A percentile compares a stretch with the other conserved stretches of the same genome.
phyloP scores from a whole-genome alignment of 2,113 vertebrate species.

The Gymnobelideus leadbeateri region DNA sequence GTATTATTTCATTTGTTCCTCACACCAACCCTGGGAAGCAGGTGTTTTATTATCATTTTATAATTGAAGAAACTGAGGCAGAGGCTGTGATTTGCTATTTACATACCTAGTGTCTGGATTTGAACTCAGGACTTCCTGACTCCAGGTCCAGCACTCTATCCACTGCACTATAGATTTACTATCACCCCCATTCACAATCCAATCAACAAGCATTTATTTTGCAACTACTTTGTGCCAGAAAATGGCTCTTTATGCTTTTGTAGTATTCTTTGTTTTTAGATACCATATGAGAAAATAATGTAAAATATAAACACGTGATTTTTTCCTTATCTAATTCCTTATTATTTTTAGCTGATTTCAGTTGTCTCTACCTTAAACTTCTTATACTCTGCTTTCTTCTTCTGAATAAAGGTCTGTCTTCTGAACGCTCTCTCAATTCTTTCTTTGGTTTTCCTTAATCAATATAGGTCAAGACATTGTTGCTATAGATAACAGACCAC shows the following conservation, averaged over 20 bases:
- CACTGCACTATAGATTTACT: background rate
- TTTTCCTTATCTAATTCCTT: slow-evolving; percentile 47
- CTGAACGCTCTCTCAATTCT: slow-evolving; percentile 41
- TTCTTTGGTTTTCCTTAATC: slow-evolving; percentile 67
- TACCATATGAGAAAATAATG: background rate
- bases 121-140: background rate
- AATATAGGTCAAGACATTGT: slow-evolving; percentile 71
- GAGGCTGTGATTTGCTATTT: background rate
- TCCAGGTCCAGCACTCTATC: background rate
- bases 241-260: background rate
- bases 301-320: background rate
- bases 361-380: slow-evolving; percentile 4
- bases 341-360: slow-evolving; percentile 23
- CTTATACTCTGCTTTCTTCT: slow-evolving; percentile 6
- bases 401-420: background rate
- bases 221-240: background rate
- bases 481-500: slow-evolving; percentile 41
- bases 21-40: background rate
- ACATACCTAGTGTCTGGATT: background rate
- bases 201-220: background rate
- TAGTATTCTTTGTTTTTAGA: slow-evolving; percentile 15
- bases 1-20: background rate
- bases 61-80: background rate
- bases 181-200: background rate
- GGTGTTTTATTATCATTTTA: background rate